Evolutionary conservation across 2,113 vertebrate species (phyloP).

Genomic region (Aspidoscelis tigris): DNA sequence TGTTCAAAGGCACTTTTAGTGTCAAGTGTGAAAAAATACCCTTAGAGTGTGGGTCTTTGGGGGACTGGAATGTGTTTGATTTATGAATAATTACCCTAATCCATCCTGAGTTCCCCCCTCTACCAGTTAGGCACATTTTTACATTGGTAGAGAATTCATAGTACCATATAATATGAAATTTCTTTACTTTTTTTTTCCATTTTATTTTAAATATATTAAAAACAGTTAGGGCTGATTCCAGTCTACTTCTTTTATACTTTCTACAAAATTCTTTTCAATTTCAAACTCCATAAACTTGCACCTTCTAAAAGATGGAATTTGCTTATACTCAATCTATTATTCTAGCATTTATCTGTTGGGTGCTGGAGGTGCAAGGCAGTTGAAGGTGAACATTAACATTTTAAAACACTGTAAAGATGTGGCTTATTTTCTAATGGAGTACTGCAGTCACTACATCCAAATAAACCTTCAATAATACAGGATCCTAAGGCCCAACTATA

Average conservation of each 20-base stretch:
- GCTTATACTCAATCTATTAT: constrained; percentile 9
- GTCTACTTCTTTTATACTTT: not conserved
- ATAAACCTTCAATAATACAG: not conserved
- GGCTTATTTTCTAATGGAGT: not conserved
- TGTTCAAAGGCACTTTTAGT: constrained; percentile 8
- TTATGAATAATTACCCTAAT: not conserved
- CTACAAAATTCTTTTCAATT: constrained; percentile 8
- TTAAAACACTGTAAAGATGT: not conserved
- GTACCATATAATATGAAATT: not conserved
- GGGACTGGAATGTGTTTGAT: constrained; percentile 18
- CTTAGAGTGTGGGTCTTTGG: not conserved
- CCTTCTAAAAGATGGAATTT: not conserved
- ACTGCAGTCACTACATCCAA: not conserved
- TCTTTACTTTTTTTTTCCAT: not conserved
- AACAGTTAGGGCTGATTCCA: not conserved
- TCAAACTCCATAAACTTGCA: constrained; percentile 12
- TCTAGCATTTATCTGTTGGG: not conserved
- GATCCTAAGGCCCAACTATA: not conserved
- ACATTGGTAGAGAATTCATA: not conserved
- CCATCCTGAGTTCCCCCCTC: not conserved
- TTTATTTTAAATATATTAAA: not conserved
- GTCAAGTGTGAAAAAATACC: constrained; percentile 2
- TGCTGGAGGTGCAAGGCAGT: not conserved
- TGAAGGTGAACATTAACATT: not conserved
- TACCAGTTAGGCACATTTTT: not conserved